A percentile compares a stretch with the other conserved stretches of the same genome.
These are phyloP conservation scores for Ivindomyrus marchei DNA, from an alignment of 2,113 vertebrate genomes.

Conservation along the genomic window DNA sequence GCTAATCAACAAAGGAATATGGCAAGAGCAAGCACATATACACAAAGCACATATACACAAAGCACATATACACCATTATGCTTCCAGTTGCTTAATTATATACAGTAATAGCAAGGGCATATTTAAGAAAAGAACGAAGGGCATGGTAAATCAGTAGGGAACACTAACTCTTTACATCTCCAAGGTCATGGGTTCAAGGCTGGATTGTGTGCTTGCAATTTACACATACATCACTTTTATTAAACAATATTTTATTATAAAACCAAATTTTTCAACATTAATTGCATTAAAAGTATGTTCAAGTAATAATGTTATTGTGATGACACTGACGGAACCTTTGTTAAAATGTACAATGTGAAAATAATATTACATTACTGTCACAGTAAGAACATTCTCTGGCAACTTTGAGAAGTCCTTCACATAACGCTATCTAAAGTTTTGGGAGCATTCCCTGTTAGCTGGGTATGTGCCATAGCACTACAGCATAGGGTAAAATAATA, in stretches of 20 bases:
- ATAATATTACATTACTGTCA: neutral
- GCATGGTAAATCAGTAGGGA: neutral
- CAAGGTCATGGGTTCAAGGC: neutral
- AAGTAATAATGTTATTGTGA: neutral
- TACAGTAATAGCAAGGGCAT: neutral
- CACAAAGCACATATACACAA: neutral
- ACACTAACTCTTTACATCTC: neutral
- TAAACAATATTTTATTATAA: neutral
- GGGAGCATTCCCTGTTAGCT: neutral
- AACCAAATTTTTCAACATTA: neutral
- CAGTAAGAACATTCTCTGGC: neutral
- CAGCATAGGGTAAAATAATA: neutral
- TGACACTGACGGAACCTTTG: neutral
- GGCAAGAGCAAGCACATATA: neutral
- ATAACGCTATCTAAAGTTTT: neutral
- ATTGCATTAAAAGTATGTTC: neutral
- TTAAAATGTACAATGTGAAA: neutral
- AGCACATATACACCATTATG: neutral
- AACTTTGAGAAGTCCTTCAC: neutral
- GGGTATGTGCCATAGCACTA: neutral
- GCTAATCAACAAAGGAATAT: neutral
- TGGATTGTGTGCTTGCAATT: neutral
- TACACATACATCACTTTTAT: neutral
- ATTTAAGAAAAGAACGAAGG: neutral
- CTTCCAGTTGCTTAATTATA: neutral